These are phyloP conservation scores for Drosophila nr. perissopoda DNA, from an alignment of 2,888 invertebrate species.

Conservation along the genomic window DNA sequence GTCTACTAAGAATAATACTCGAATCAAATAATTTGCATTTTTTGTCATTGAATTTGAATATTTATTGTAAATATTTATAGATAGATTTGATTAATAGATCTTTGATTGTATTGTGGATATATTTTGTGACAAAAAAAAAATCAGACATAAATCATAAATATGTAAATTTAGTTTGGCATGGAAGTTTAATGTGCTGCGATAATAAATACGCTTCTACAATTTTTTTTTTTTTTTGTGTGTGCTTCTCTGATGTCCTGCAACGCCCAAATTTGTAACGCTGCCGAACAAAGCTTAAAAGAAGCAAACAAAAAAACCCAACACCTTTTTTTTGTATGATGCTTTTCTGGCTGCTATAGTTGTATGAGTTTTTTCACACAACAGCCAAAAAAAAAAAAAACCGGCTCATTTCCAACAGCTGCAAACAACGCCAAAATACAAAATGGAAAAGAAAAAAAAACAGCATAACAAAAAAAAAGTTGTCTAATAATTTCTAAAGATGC, in stretches of 20 bases:
- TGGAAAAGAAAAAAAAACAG: constrained; percentile 5
- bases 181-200: constrained; percentile 5
- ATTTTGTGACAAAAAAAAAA: background rate
- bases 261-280: constrained; percentile 11
- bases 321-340: constrained; percentile 13
- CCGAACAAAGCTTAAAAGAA: background rate
- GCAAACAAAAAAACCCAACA: constrained; percentile 9
- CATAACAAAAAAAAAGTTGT: constrained; percentile 40
- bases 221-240: background rate
- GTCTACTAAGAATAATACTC: background rate
- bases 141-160: background rate
- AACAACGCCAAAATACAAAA: constrained; percentile 43
- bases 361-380: constrained; percentile 21
- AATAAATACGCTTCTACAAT: constrained; percentile 3
- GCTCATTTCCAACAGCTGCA: constrained; percentile 71
- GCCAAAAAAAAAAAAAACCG: constrained; percentile 55
- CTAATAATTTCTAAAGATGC: constrained; percentile 67
- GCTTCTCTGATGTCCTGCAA: constrained; percentile 15
- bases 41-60: background rate
- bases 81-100: background rate
- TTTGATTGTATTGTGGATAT: background rate
- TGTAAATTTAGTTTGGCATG: constrained; percentile 1
- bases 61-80: background rate
- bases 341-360: constrained; percentile 11
- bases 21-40: background rate